Percentiles rank a stretch among this genome's conserved stretches.
phyloP scores from a whole-genome alignment of 2,113 vertebrate genomes.

The Isichthys henryi region DNA sequence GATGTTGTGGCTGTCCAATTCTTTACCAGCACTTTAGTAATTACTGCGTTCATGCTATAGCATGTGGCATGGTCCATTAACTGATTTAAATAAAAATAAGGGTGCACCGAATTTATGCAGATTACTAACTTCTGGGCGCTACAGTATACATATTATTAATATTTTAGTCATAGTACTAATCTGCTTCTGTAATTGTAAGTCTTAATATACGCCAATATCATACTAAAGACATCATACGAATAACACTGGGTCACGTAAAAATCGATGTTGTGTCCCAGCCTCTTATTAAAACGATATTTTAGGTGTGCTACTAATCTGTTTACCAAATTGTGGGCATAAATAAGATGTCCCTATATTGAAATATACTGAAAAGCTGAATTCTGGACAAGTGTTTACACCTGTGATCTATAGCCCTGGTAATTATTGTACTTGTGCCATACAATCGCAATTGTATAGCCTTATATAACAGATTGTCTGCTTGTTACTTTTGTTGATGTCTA shows the following conservation, averaged over 20 bases:
- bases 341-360: too few species aligned
- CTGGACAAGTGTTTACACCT: neutral
- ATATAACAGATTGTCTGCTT: neutral
- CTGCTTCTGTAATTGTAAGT: too few species aligned
- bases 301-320: too few species aligned
- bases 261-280: too few species aligned
- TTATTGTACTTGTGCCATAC: neutral
- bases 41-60: neutral
- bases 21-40: neutral
- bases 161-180: too few species aligned
- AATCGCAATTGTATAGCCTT: neutral
- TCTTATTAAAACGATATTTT: too few species aligned
- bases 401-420: neutral
- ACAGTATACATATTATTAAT: too few species aligned
- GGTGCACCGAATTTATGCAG: neutral
- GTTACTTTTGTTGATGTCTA: neutral
- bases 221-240: too few species aligned
- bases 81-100: neutral
- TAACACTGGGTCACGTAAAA: too few species aligned
- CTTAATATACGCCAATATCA: too few species aligned
- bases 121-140: neutral
- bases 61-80: neutral
- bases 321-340: too few species aligned
- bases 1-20: neutral
- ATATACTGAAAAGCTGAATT: neutral